Percentiles rank a stretch among this genome's conserved stretches.
Evolutionary conservation across 2,797 vertebrate species (phyloP).

Genomic region (Thripadectes ignobilis): DNA sequence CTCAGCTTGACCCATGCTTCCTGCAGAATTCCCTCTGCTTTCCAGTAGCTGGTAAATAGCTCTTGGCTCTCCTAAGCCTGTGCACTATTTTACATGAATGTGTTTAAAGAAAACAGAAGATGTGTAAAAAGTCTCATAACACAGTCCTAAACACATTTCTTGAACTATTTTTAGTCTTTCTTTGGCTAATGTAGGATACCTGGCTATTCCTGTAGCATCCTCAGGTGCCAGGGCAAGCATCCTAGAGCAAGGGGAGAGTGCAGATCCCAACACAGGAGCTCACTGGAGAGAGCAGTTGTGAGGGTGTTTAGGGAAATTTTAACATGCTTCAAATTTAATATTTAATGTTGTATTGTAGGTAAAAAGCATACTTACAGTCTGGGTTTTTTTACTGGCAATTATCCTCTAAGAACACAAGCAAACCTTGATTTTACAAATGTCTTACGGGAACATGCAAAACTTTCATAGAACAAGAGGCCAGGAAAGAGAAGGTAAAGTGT

Average conservation of each 20-base stretch:
- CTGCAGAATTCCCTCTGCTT: background rate
- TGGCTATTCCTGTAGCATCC: background rate
- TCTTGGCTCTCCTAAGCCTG: background rate
- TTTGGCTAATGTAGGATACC: constrained; percentile 29
- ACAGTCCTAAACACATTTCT: background rate
- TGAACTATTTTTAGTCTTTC: background rate
- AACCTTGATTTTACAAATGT: constrained; percentile 35
- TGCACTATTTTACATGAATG: background rate
- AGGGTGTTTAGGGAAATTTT: background rate
- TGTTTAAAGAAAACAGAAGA: constrained; percentile 7
- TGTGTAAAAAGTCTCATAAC: background rate
- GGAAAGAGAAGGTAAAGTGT: background rate
- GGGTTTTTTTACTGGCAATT: background rate
- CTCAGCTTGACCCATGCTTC: background rate
- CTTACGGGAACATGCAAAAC: constrained; percentile 53
- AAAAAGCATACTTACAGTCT: constrained; percentile 48
- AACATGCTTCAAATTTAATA: constrained; percentile 57
- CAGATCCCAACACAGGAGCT: background rate
- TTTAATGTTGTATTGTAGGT: background rate
- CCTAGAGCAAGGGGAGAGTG: constrained; percentile 5
- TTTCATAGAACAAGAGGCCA: background rate
- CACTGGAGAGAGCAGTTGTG: background rate
- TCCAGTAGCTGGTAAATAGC: background rate
- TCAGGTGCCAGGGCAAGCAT: constrained; percentile 6
- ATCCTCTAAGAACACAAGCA: constrained; percentile 57